These are phyloP conservation scores for Orthosia gothica DNA, from an alignment of 2,888 invertebrate genomes.

Conservation along the genomic window DNA sequence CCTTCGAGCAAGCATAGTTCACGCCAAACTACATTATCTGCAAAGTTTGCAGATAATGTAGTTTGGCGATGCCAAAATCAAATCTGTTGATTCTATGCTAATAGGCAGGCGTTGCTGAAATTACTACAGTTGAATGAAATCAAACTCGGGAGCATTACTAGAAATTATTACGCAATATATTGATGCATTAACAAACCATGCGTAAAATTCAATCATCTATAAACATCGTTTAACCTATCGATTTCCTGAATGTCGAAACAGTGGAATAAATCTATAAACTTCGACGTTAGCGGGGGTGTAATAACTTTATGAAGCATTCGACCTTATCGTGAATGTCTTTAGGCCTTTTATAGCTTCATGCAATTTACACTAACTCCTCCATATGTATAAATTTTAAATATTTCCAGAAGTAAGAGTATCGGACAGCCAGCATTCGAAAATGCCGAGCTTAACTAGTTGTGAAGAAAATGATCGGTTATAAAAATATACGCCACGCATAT, in stretches of 20 bases:
- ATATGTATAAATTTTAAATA: slow-evolving; percentile 5
- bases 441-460: slow-evolving; percentile 35
- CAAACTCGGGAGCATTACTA: slow-evolving; percentile 19
- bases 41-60: too few relatives aligned
- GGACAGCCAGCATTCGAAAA: slow-evolving; percentile 30
- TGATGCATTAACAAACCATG: slow-evolving; percentile 65
- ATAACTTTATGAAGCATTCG: slow-evolving; percentile 34
- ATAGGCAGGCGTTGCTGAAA: not conserved
- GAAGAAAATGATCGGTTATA: slow-evolving; percentile 70
- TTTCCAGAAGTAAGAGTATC: slow-evolving; percentile 16
- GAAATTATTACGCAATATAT: slow-evolving; percentile 59
- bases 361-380: slow-evolving; percentile 9
- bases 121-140: not conserved
- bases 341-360: slow-evolving; percentile 18
- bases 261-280: slow-evolving; percentile 19
- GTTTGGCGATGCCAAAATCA: not conserved
- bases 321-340: slow-evolving; percentile 23
- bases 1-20: not conserved
- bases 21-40: not conserved
- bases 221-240: slow-evolving; percentile 69
- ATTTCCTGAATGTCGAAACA: slow-evolving; percentile 68
- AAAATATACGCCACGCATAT: slow-evolving; percentile 77
- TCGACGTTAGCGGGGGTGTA: slow-evolving; percentile 23
- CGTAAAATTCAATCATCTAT: slow-evolving; percentile 73
- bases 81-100: not conserved